Conservation (phyloP, 2,797 vertebrate species). For the Pipistrellus pipistrellus region DNA sequence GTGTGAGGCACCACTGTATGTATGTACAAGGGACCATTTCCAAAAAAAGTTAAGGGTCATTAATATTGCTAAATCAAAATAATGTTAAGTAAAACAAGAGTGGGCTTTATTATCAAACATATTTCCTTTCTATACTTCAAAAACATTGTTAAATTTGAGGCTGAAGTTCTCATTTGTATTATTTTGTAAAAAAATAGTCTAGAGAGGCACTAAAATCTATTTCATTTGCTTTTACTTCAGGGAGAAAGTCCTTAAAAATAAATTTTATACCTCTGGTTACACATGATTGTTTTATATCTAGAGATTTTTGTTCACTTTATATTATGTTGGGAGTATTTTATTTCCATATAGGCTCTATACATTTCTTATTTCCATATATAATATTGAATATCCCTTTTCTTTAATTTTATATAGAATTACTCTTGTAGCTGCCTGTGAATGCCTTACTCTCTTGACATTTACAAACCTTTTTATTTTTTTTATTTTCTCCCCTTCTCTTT, state of each 20-base stretch:
- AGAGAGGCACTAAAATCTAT: not conserved
- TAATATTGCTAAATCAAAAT: slow-evolving; percentile 54
- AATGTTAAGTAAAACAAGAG: not conserved
- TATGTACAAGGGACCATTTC: not conserved
- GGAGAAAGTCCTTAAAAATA: not conserved
- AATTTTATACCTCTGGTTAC: not conserved
- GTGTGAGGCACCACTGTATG: too few species aligned
- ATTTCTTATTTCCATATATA: slow-evolving; percentile 43
- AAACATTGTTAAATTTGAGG: not conserved
- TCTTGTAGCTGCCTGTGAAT: not conserved
- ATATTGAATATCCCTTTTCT: slow-evolving; percentile 18
- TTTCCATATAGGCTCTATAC: not conserved
- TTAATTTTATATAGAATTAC: slow-evolving; percentile 46
- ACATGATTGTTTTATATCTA: not conserved
- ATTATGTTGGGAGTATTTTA: slow-evolving; percentile 36
- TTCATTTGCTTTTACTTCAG: slow-evolving; percentile 6
- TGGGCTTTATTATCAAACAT: not conserved
- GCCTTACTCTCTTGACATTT: not conserved
- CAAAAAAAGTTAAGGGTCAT: slow-evolving; percentile 48
- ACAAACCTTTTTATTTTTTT: not conserved
- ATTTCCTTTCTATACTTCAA: not conserved
- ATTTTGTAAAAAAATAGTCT: slow-evolving; percentile 13
- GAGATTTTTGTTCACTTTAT: slow-evolving; percentile 46
- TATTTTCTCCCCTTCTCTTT: not conserved
- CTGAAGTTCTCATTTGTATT: not conserved